A percentile compares a stretch with the other conserved stretches of the same genome.
These are phyloP conservation scores for Acanthosepion pharaonis DNA, from an alignment of 2,888 invertebrate species.

Conservation along the genomic window DNA sequence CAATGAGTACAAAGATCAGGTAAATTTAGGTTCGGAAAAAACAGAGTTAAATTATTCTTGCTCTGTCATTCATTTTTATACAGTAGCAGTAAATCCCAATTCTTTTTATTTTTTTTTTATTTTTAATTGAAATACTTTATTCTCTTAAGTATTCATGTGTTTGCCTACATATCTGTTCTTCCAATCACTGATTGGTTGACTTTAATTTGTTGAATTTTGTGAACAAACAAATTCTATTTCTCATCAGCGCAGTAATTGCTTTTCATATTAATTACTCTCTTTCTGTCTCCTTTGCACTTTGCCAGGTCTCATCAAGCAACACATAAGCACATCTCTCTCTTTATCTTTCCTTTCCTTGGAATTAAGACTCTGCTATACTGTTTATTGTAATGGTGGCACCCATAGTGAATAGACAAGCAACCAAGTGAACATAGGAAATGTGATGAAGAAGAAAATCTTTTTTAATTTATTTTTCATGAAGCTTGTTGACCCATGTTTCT, in stretches of 20 bases:
- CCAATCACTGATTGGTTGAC: background rate
- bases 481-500: background rate
- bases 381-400: background rate
- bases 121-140: background rate
- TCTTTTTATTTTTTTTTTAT: background rate
- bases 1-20: too few relatives aligned
- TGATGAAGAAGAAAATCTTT: background rate
- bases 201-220: background rate
- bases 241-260: background rate
- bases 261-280: background rate
- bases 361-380: background rate
- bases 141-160: background rate
- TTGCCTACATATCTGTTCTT: background rate
- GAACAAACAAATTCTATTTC: conserved; percentile 16
- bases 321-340: background rate
- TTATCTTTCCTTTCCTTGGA: background rate
- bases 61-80: too few relatives aligned
- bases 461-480: background rate
- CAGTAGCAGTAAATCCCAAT: background rate
- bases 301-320: background rate
- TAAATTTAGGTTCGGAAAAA: too few relatives aligned
- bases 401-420: background rate
- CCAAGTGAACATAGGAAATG: background rate
- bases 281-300: background rate
- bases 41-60: too few relatives aligned